Conservation (phyloP, 2,113 vertebrate genomes). For the Sylvilagus bachmani region DNA sequence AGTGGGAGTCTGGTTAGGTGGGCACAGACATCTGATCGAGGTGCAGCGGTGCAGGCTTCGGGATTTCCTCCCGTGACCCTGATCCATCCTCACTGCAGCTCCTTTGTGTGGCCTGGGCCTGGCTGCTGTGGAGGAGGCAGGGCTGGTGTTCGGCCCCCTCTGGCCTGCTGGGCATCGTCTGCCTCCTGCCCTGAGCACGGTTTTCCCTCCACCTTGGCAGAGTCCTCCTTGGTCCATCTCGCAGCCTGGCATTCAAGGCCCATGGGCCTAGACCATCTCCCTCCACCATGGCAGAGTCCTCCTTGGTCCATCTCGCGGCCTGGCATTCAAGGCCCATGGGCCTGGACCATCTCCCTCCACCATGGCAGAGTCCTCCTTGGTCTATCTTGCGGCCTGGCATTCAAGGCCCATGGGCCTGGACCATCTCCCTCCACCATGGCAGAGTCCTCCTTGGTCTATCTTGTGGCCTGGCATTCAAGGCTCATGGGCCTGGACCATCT, state of each 20-base stretch:
- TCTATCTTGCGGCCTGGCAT: not conserved
- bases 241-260: not conserved
- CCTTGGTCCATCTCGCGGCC: too few relatives aligned
- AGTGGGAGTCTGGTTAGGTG: not conserved
- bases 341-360: too few relatives aligned
- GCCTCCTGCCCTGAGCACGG: not conserved
- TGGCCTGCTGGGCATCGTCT: not conserved
- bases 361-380: too few relatives aligned
- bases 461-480: too few relatives aligned
- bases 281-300: too few relatives aligned
- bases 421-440: too few relatives aligned
- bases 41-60: not conserved
- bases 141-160: not conserved
- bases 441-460: too few relatives aligned
- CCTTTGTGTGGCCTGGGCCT: not conserved
- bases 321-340: too few relatives aligned
- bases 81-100: not conserved
- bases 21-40: not conserved
- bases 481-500: too few relatives aligned
- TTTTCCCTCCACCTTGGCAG: not conserved
- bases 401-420: too few relatives aligned
- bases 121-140: not conserved
- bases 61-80: not conserved
- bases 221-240: not conserved
- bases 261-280: too few relatives aligned